Evolutionary conservation across 2,797 vertebrate species (phyloP), one percentile per base, ranked within the genome.

Genomic region (Neosilurus mollespiculum): DNA sequence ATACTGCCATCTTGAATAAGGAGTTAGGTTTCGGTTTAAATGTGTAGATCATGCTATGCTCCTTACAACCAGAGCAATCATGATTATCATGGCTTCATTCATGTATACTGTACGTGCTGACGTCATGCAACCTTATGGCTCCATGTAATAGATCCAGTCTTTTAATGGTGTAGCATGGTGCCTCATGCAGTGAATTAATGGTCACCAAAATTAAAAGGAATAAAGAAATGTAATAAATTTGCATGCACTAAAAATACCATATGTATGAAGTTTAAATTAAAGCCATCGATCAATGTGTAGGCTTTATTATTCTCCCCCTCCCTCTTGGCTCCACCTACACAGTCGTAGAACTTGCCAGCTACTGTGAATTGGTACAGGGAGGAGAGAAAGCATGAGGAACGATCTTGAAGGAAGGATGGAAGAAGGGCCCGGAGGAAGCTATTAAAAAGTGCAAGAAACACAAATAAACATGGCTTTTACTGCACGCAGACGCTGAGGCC

Each of bases 381-480:
- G 61, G 16, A 56, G 80, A 61, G 51, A 49, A 78, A 76, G 84
- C 80, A 83, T 80, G 71, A 86, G 37, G 80, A 61, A 51, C 75
- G 58, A 56, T 72, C 76, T 78, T 78, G 67, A 51, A 59, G 77
- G 49, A 20, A 64, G 61, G 75, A 86, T 89, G 82, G 84, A 88
- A 87, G 84, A 86, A 88, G 79, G 83, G 82, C 83, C 84, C 30
- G 78, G 82, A 86, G 83, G 85, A 88, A 88, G 84, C 87, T 81
- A 85, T 86, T 88, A 85, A 86, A 81, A 88, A 82, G 82, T 87
- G 85, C 87, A 87, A 88, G 87, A 85, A 88, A 88, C 73, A 83
- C 86, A 88, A 88, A 90, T 91, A 88, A 90, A 90, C 87, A 87
- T 75, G 81, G 80, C 81, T 88, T 89, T 86, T 88, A 90, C 85